Conservation (phyloP, 2,797 vertebrate species). For the Alfaro cultratus region DNA sequence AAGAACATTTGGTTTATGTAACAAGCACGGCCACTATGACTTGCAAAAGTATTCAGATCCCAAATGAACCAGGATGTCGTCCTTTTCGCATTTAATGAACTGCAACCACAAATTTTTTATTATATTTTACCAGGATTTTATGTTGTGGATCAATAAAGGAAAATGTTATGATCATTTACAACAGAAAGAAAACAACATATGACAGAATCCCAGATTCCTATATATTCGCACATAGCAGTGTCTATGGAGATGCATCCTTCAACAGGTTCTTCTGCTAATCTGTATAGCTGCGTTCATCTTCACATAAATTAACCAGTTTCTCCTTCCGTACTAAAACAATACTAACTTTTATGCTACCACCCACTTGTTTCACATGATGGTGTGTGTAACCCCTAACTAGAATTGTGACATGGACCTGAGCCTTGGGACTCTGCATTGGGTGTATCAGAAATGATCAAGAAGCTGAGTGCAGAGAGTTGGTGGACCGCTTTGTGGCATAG, state of each 20-base stretch:
- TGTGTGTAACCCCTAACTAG: not conserved
- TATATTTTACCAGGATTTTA: not conserved
- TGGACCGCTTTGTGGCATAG: no score
- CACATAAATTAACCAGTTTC: not conserved
- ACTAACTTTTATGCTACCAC: not conserved
- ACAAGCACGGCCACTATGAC: not conserved
- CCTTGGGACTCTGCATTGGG: not conserved
- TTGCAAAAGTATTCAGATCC: not conserved
- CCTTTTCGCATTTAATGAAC: not conserved
- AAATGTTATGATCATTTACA: not conserved
- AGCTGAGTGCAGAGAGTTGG: no score
- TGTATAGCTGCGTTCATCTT: not conserved
- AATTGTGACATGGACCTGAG: not conserved
- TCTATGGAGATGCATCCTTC: not conserved
- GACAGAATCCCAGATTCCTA: not conserved
- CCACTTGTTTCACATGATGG: not conserved
- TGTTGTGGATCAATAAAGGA: not conserved
- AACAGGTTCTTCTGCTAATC: not conserved
- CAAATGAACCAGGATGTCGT: no score
- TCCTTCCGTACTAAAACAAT: not conserved
- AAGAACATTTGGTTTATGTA: constrained; percentile 28
- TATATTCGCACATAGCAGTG: not conserved
- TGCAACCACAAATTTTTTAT: not conserved
- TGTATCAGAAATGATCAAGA: no score
- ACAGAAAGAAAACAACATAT: not conserved